Evolutionary conservation across 2,888 invertebrate species (phyloP), one percentile per base, ranked within the genome.

Genomic region (Chrysodeixis includens): DNA sequence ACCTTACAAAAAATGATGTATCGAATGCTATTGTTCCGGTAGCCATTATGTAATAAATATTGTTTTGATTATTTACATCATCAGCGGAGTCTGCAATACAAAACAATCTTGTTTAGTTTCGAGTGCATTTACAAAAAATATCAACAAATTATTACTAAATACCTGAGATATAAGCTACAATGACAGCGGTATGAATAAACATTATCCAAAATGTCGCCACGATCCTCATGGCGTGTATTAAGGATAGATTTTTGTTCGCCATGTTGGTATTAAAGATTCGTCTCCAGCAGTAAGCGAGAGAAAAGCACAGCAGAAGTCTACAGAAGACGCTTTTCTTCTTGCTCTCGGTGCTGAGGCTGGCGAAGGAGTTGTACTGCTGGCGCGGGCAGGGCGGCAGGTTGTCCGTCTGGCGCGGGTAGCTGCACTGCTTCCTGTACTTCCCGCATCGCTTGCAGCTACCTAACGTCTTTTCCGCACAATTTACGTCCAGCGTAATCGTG

Each of bases 161-260:
- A 96, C 96, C 96, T 87, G 97, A 96, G 85, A 97, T 95, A 88
- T 97, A 96, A 84, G 96, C 96, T 20, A 96, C 95, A 16, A 97
- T 93, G 35, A 97, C 95, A 51, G 96, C 93, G 0, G 96, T 95
- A 78, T 97, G 96, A 7, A 96, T 93, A 65, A 96, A 94, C 71
- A 97, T 96, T 9, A 97, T 95, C 96, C 97, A 96, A 54, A 96
- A 91, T 70, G 97, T 96, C 53, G 96, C 96, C 4, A 96, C 82
- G 16, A 97, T 95, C 83, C 96, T 96, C 69, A 97, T 84, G 0
- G 96, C 95, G 78, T 97, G 97, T 53, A 97, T 95, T 10, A 95
- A 86, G 2, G 95, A 90, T 62, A 96, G 76, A 56, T 96, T 95
- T 68, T 95, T 95, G 62, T 91, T 93, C 9, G 95, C 95, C 74